phyloP scores from a whole-genome alignment of 2,797 vertebrate genomes.

The Characodon lateralis region DNA sequence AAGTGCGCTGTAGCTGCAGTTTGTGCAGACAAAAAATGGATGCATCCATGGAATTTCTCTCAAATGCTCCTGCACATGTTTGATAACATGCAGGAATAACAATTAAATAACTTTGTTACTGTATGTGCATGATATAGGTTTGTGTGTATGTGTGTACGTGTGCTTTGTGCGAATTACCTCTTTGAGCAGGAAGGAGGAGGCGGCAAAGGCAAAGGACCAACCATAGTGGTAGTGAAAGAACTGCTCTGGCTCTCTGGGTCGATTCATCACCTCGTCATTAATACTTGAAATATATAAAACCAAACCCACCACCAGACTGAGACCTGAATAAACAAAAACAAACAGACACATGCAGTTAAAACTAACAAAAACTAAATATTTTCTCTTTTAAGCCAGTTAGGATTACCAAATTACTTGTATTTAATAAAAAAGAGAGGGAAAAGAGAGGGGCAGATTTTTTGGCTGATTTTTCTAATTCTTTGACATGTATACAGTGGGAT shows the following conservation, averaged over 20 bases:
- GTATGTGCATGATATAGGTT: neutral
- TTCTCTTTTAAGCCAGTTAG: no score
- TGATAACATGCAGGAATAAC: neutral
- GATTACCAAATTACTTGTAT: no score
- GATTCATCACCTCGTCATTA: conserved; percentile 93
- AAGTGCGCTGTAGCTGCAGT: neutral
- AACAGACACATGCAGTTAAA: conserved; percentile 17
- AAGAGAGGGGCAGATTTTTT: neutral
- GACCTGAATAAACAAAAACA: conserved; percentile 73
- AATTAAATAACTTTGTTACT: neutral
- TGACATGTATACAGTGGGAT: neutral
- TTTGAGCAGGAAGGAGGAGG: conserved; percentile 91
- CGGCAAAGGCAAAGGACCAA: conserved; percentile 92
- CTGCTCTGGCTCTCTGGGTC: conserved; percentile 88
- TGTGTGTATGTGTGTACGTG: neutral
- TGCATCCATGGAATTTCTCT: neutral
- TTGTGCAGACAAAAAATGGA: neutral
- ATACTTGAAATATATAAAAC: conserved; percentile 93
- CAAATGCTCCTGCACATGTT: neutral
- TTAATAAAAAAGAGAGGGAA: neutral
- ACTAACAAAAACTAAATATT: neutral
- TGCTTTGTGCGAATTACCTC: conserved; percentile 76
- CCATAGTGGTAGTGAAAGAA: conserved; percentile 92
- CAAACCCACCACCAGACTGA: conserved; percentile 90
- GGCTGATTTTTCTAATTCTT: neutral